Percentiles rank a stretch among this genome's conserved stretches.
These are phyloP conservation scores for Pangasius krempfi DNA, from an alignment of 2,797 vertebrate species.

Conservation along the genomic window DNA sequence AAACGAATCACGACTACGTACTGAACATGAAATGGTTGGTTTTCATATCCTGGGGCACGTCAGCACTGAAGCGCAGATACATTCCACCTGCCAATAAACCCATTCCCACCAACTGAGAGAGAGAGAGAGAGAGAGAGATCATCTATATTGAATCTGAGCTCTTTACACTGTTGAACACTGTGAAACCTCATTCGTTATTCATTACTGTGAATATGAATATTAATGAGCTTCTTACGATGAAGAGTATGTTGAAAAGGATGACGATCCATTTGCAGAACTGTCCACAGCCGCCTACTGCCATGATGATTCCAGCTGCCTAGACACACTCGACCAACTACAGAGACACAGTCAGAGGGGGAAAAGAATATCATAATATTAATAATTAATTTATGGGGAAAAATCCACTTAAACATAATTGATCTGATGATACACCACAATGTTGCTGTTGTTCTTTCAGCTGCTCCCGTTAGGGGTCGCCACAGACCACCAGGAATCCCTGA, in stretches of 20 bases:
- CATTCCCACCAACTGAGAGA: constrained; percentile 65
- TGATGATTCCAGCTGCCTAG: constrained; percentile 41
- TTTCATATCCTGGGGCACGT: constrained; percentile 54
- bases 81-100: constrained; percentile 64
- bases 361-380: neutral
- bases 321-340: neutral
- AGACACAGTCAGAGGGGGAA: neutral
- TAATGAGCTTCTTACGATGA: constrained; percentile 65
- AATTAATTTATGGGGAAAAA: neutral
- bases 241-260: constrained; percentile 69
- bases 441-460: no score
- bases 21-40: constrained; percentile 53
- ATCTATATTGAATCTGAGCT: neutral
- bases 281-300: constrained; percentile 72
- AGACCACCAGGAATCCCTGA: no score
- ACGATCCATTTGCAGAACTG: constrained; percentile 68
- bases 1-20: neutral
- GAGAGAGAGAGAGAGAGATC: neutral
- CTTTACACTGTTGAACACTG: neutral
- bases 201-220: neutral
- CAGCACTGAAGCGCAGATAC: constrained; percentile 67
- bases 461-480: no score
- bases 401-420: neutral
- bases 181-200: neutral
- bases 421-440: no score